Conservation (phyloP, 1,140 invertebrate species). For the Drosophila pandora region DNA sequence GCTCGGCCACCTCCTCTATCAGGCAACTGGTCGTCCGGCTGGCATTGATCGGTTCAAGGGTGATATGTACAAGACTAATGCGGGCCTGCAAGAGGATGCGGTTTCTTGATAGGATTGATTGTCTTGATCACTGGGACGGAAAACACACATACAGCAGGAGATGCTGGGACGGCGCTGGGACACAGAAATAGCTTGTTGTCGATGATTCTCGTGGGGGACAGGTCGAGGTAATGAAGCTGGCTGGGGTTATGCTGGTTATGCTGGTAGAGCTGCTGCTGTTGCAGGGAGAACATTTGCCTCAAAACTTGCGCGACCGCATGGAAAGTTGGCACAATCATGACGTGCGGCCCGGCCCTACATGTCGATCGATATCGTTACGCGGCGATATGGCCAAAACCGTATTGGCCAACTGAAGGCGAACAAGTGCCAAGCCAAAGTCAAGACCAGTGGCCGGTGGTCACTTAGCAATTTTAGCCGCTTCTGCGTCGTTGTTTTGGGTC, state of each 20-base stretch:
- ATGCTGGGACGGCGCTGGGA: conserved; percentile 15
- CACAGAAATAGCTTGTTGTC: conserved; percentile 46
- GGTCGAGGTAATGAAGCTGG: conserved; percentile 44
- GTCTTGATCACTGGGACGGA: conserved; percentile 13
- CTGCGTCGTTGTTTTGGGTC: conserved; percentile 52
- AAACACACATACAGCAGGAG: conserved; percentile 59
- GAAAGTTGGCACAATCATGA: conserved; percentile 75
- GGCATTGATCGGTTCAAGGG: conserved; percentile 72
- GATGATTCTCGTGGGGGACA: conserved; percentile 29
- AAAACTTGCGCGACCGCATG: conserved; percentile 65
- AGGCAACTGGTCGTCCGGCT: conserved; percentile 44
- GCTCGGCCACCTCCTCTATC: conserved; percentile 46
- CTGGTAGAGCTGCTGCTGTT: conserved; percentile 28
- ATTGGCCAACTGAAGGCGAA: conserved; percentile 52
- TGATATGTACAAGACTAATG: conserved; percentile 82
- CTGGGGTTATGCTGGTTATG: conserved; percentile 15
- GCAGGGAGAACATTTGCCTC: conserved; percentile 62
- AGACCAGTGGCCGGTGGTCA: conserved; percentile 46
- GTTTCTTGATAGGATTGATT: conserved; percentile 13
- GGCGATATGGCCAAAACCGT: conserved; percentile 17
- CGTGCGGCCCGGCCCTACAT: conserved; percentile 23
- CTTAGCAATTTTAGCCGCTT: conserved; percentile 22
- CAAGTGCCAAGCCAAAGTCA: conserved; percentile 70
- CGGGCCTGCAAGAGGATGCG: conserved; percentile 74
- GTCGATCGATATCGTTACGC: conserved; percentile 44